These are phyloP conservation scores for Protosalanx chinensis DNA, from an alignment of 2,797 vertebrate species.

Conservation along the genomic window DNA sequence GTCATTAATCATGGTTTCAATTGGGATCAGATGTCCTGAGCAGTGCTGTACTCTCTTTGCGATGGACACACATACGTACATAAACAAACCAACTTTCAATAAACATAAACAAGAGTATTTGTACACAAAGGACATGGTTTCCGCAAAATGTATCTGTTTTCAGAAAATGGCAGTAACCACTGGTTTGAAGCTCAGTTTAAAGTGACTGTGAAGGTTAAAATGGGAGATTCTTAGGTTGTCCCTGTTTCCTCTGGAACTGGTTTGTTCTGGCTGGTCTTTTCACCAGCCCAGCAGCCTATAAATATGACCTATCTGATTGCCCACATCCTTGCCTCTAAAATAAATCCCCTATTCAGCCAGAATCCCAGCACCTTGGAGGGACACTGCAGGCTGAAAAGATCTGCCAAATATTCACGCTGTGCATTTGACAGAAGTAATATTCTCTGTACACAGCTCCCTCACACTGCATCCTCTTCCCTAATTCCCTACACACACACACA, in stretches of 20 bases:
- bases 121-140: not conserved
- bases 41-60: not conserved
- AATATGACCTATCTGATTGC: slow-evolving; percentile 74
- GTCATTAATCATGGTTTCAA: slow-evolving; percentile 42
- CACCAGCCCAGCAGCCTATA: slow-evolving; percentile 68
- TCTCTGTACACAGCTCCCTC: slow-evolving; percentile 46
- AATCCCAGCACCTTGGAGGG: slow-evolving; percentile 54
- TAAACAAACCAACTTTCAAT: not conserved
- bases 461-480: slow-evolving; percentile 24
- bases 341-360: slow-evolving; percentile 64
- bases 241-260: slow-evolving; percentile 58
- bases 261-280: slow-evolving; percentile 68
- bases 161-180: not conserved
- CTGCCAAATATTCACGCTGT: slow-evolving; percentile 44
- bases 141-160: not conserved
- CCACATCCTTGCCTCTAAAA: slow-evolving; percentile 76
- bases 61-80: not conserved
- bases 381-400: slow-evolving; percentile 57
- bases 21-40: slow-evolving; percentile 7
- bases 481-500: slow-evolving; percentile 25
- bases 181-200: not conserved
- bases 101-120: not conserved
- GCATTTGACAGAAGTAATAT: slow-evolving; percentile 26
- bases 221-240: slow-evolving; percentile 55
- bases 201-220: not conserved